Percentiles rank a stretch among this genome's conserved stretches.
phyloP scores from a whole-genome alignment of 2,888 invertebrate genomes.

The Machimus rusticus region DNA sequence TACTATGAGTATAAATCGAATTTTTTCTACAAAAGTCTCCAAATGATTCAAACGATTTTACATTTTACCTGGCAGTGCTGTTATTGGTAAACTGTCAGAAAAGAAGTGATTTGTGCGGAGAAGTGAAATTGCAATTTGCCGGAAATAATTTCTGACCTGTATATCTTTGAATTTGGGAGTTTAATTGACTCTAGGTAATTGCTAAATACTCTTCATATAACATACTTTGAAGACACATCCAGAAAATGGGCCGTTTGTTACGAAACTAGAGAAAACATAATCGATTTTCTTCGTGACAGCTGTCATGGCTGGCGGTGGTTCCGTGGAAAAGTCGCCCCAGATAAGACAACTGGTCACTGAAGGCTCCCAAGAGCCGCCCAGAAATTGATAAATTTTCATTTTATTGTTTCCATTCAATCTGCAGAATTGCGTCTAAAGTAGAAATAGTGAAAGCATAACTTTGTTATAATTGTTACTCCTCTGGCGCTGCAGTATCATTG shows the following conservation, averaged over 20 bases:
- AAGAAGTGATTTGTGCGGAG: neutral
- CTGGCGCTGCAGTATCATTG: neutral
- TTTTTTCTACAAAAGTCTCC: neutral
- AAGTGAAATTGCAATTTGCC: neutral
- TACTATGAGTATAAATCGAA: neutral
- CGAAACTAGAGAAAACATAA: neutral
- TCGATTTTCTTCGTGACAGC: neutral
- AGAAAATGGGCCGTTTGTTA: neutral
- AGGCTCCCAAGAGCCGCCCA: neutral
- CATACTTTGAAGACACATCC: neutral
- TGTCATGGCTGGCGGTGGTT: constrained; percentile 16
- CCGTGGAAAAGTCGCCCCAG: neutral
- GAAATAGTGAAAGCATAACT: neutral
- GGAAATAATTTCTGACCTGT: neutral
- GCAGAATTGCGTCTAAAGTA: neutral
- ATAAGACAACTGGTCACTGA: neutral
- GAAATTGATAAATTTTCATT: neutral
- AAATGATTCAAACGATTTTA: neutral
- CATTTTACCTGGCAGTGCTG: neutral
- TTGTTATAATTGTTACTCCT: neutral
- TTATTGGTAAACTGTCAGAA: neutral
- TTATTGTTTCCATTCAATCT: neutral
- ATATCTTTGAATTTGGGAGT: neutral
- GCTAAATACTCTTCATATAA: neutral
- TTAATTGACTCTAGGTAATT: neutral